Conservation (phyloP, 2,888 invertebrate genomes). For the Lycocerus yunnanus region DNA sequence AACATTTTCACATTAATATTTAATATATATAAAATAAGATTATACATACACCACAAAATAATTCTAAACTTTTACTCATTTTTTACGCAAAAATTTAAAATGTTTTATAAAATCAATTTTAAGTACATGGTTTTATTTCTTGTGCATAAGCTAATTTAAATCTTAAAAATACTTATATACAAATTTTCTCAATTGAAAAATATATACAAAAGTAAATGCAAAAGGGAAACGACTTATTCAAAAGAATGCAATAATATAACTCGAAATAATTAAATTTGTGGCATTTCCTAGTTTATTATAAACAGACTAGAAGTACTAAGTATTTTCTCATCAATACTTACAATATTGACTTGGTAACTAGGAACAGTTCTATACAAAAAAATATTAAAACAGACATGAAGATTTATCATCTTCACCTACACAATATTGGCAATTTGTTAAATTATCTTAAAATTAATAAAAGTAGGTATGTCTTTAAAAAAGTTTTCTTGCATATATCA, state of each 20-base stretch:
- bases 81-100: conserved; percentile 5
- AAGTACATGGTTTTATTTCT: conserved; percentile 3
- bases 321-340: conserved; percentile 19
- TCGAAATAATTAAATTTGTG: conserved; percentile 4
- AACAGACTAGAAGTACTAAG: conserved; percentile 22
- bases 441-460: not conserved
- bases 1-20: conserved; percentile 11
- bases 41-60: conserved; percentile 5
- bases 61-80: not conserved
- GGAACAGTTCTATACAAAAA: conserved; percentile 19
- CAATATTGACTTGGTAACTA: conserved; percentile 25
- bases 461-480: not conserved
- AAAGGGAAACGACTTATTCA: conserved; percentile 6
- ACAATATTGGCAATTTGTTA: not conserved
- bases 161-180: conserved; percentile 8
- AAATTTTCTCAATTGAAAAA: conserved; percentile 3
- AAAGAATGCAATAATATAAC: conserved; percentile 5
- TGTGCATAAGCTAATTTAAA: conserved; percentile 9
- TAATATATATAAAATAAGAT: conserved; percentile 5
- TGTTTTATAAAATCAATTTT: conserved; percentile 6
- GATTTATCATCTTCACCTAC: conserved; percentile 18
- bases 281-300: conserved; percentile 21
- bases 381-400: conserved; percentile 13
- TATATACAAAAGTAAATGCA: conserved; percentile 9
- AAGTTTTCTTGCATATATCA: not conserved